Evolutionary conservation across 2,888 invertebrate genomes (phyloP).

Genomic region (Caradrina kadenii): DNA sequence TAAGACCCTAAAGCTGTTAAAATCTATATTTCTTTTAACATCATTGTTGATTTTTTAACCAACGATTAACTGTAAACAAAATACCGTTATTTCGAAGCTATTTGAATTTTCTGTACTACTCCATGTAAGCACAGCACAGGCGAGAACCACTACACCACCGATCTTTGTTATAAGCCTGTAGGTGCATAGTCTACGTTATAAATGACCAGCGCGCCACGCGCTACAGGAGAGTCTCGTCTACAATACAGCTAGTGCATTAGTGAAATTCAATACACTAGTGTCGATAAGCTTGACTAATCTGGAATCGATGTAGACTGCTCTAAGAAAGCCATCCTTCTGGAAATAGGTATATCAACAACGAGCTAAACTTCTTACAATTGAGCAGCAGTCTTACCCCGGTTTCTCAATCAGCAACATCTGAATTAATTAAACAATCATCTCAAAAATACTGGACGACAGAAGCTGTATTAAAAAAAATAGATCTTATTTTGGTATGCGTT

Average conservation of each 20-base stretch:
- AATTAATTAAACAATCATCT: not conserved
- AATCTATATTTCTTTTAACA: no score
- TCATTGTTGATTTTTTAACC: no score
- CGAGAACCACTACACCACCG: not conserved
- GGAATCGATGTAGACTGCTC: not conserved
- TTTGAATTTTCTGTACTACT: no score
- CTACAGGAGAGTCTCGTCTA: not conserved
- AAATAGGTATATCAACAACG: not conserved
- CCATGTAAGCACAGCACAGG: not conserved
- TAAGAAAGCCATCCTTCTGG: not conserved
- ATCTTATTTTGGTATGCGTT: constrained; percentile 8
- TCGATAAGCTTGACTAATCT: not conserved
- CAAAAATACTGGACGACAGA: not conserved
- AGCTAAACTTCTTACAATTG: not conserved
- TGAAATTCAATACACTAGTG: constrained; percentile 11
- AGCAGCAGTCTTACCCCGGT: not conserved
- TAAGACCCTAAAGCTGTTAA: not conserved
- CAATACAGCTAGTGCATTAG: not conserved
- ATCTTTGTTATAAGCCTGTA: constrained; percentile 8
- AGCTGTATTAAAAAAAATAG: not conserved
- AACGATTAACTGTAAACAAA: no score
- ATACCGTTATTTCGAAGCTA: no score
- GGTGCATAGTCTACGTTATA: not conserved
- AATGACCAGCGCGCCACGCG: constrained; percentile 14
- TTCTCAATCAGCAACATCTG: not conserved